Evolutionary conservation across 1,140 invertebrate genomes (phyloP), one percentile per base, ranked within the genome.

Genomic region (Cepaea nemoralis): DNA sequence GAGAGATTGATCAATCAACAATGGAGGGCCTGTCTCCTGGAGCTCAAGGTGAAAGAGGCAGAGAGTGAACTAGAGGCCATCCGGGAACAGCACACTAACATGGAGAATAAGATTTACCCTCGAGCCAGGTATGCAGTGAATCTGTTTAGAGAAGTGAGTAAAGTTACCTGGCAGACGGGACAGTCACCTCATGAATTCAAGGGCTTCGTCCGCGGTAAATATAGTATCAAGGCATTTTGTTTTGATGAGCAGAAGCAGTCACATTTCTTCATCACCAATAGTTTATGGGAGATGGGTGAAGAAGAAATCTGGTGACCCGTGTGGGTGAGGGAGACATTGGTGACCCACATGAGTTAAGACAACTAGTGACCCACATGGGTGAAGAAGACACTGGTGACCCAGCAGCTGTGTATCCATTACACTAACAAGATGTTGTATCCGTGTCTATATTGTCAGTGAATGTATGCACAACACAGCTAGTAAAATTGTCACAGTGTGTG

Each of bases 201-300:
- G 45, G 45, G 45, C 19, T 48, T 59, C 24, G n/a, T 59, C 55
- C 55, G 55, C n/a, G 55, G 55, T n/a, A 59, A 59, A n/a, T 59
- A 12, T 5, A 59, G 24, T n/a, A 24, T 59, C 14, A 59, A 59
- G 22, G n/a, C 55, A 59, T 59, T 59, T 59, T 59, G 12, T n/a
- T 59, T 59, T 59, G 55, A 59, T 59, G 55, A 59, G 55, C 55
- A 14, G 55, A 59, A 59, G 22, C 55, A 59, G 55, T 59, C 55
- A 3, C 8, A 24, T 6, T 59, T 22, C 55, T 59, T 59, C 55
- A 59, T 59, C 55, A 59, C 10, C 22, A 59, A 59, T 24, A 59
- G 55, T 24, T 59, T 59, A n/a, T 59, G 55, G 55, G 55, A 59
- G 55, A 59, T 59, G 55, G 12, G 12, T 10, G 55, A 59, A 24